Evolutionary conservation across 2,797 vertebrate species (phyloP), one percentile per base, ranked within the genome.

Genomic region (Ispidina picta): DNA sequence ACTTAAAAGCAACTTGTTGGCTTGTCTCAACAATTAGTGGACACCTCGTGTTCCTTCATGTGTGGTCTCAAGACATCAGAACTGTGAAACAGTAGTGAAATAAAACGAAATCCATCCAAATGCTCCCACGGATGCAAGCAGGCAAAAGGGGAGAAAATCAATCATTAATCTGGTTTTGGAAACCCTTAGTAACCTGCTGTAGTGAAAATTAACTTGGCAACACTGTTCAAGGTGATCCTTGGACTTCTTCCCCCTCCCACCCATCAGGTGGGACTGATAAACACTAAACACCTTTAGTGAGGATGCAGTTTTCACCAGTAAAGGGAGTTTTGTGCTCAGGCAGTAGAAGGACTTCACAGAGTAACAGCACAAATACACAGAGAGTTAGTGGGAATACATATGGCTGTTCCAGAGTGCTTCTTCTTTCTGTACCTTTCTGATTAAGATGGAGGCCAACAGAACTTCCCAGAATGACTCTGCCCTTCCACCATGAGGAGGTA

Each of bases 21-120:
- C 29, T 89, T 68, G 28, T 60, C 28, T 33, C 9, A 3, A 49
- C 51, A 65, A 77, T 75, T 78, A 35, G 33, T 80, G 49, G 90
- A 92, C 80, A 60, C 80, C 66, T 70, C 85, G 15, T 28, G 52
- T 56, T 91, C 77, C 91, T 82, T 41, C 54, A 54, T 94, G 88
- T 93, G 88, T 95, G 83, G 86, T 91, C 94, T 95, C 22, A 70
- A 90, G 58, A 92, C 91, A 85, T 71, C 81, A 90, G 80, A 88
- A 75, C 80, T 69, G 37, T 20, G 25, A 92, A 90, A 91, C 76
- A 71, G 73, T 88, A 86, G 80, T 0, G 0, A 79, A 91, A 76
- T 83, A 79, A 73, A 33, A 15, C 9, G 4, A 1, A 49, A 64
- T 39, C 10, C 21, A 26, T 39, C 41, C 3, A 2, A 77, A 82